Percentiles rank a stretch among this genome's conserved stretches.
Conservation (phyloP, 2,113 vertebrate species). For the Ivindomyrus marchei region DNA sequence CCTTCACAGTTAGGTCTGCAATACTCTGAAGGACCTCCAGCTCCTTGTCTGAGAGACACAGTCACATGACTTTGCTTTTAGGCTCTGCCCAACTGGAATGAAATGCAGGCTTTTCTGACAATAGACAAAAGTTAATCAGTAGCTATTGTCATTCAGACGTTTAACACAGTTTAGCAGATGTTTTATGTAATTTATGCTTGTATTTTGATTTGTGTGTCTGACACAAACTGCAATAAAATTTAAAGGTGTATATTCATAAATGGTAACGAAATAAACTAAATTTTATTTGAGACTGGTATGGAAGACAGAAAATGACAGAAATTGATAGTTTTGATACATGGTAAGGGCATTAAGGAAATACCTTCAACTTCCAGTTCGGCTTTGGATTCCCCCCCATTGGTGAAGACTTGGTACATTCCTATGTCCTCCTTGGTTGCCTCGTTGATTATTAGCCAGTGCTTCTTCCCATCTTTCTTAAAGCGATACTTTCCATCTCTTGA, state of each 20-base stretch:
- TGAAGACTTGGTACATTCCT: slow-evolving; percentile 67
- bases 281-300: neutral
- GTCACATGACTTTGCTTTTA: neutral
- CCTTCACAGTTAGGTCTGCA: slow-evolving; percentile 72
- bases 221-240: neutral
- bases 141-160: neutral
- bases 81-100: neutral
- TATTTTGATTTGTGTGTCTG: neutral
- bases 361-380: slow-evolving; percentile 82
- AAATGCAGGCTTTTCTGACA: neutral
- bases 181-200: neutral
- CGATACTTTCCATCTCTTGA: slow-evolving; percentile 80
- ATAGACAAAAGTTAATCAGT: neutral
- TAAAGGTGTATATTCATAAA: neutral
- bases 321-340: neutral
- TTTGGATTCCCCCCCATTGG: slow-evolving; percentile 79
- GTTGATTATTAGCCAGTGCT: slow-evolving; percentile 74
- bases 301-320: slow-evolving; percentile 13
- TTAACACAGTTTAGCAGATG: neutral
- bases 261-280: neutral
- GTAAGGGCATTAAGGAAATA: slow-evolving; percentile 26
- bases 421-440: slow-evolving; percentile 71
- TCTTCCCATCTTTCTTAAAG: slow-evolving; percentile 83
- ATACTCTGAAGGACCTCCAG: slow-evolving; percentile 75
- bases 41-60: slow-evolving; percentile 63